phyloP scores from a whole-genome alignment of 2,797 vertebrate genomes.

The Melanotaenia maccullochi region DNA sequence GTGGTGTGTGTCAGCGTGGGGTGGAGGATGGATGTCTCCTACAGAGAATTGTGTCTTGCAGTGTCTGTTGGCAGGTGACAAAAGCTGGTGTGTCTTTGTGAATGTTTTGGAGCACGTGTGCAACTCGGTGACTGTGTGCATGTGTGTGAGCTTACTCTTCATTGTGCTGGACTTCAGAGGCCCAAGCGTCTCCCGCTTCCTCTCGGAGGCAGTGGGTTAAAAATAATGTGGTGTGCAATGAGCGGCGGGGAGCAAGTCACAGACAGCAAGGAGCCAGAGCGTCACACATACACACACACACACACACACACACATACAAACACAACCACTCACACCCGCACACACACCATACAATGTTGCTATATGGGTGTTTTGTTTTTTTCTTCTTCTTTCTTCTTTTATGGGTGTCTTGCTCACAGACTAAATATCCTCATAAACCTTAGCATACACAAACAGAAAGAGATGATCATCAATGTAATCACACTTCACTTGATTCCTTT shows the following conservation, averaged over 20 bases:
- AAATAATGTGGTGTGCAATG: slow-evolving; percentile 87
- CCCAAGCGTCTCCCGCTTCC: slow-evolving; percentile 81
- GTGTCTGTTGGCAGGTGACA: slow-evolving; percentile 65
- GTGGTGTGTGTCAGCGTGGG: slow-evolving; percentile 37
- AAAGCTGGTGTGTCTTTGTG: slow-evolving; percentile 60
- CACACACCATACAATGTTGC: slow-evolving; percentile 50
- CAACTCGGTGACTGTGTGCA: slow-evolving; percentile 61
- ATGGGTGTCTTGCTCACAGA: slow-evolving; percentile 75
- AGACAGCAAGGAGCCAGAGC: slow-evolving; percentile 87
- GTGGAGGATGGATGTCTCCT: slow-evolving; percentile 58
- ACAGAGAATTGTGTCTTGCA: slow-evolving; percentile 34
- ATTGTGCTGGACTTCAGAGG: slow-evolving; percentile 86
- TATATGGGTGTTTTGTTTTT: slow-evolving; percentile 70
- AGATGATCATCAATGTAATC: slow-evolving; percentile 70
- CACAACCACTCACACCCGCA: slow-evolving; percentile 35
- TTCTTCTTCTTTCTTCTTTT: slow-evolving; percentile 52
- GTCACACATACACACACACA: slow-evolving; percentile 64
- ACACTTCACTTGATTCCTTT: slow-evolving; percentile 63
- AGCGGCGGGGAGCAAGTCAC: slow-evolving; percentile 79
- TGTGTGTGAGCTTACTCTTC: slow-evolving; percentile 72
- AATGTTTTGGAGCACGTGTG: slow-evolving; percentile 67
- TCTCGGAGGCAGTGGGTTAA: slow-evolving; percentile 85
- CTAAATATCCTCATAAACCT: slow-evolving; percentile 78
- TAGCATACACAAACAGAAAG: slow-evolving; percentile 78
- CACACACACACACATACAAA: slow-evolving; percentile 41